Base-by-base conservation (phyloP, 2,888 invertebrate species). In the Drosophila acutilabella region DNA sequence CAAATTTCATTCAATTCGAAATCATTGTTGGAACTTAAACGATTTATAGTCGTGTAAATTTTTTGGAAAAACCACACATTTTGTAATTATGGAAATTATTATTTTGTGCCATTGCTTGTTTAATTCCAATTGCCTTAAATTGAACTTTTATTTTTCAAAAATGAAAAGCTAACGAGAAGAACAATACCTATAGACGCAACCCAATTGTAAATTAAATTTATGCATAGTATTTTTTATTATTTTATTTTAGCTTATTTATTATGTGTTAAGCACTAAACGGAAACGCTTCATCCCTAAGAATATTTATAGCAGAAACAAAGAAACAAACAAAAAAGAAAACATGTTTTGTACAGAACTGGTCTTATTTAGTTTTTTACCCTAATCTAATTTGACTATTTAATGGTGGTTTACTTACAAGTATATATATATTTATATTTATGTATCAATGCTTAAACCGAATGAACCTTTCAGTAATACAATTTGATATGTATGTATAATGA, bases 221-320 rank as follows among this genome's bases (percentile, higher is more conserved):
- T 61, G 51, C 64, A 59, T 58, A 64, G 38, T 66, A 68, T 56
- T 73, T 64, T 44, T 51, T 30, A 30, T 60, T 48, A 41, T 54
- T 71, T 61, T 62, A 58, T 50, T 57, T 72, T 54, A 78, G 64
- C 26, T 60, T 60, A 42, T 40, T 57, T 67, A 60, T 57, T 67
- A 60, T 44, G 45, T 58, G 41, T 60, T 71, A 60, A 67, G 26
- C 62, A 64, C 57, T 64, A 54, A 61, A 64, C 61, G 44, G 52
- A 77, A 66, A 68, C 64, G 75, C 78, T 75, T 73, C 64, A 78
- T 53, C 74, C 73, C 68, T 74, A 78, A 68, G 68, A 78, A 68
- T 74, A 73, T 64, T 53, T 65, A 36, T 74, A 61, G 50, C 44
- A 41, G 5, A 40, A 36, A 23, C 30, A 30, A 30, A 30, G 2